phyloP scores from a whole-genome alignment of 2,797 vertebrate species.

The Halcyon smyrnensis region DNA sequence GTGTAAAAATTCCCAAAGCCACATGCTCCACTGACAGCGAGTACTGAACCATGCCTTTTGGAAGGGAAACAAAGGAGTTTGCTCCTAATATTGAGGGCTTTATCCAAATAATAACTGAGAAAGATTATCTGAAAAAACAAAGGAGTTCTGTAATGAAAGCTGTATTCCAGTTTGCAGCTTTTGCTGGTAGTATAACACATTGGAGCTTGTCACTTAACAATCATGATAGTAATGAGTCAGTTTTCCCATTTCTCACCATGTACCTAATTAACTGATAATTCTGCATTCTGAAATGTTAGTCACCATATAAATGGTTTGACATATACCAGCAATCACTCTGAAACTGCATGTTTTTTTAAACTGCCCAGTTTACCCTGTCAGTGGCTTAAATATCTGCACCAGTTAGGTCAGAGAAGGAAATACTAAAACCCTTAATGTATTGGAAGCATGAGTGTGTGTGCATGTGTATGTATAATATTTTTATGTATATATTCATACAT shows the following conservation, averaged over 20 bases:
- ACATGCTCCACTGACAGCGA: not conserved
- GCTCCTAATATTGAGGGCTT: not conserved
- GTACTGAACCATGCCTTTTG: accelerated
- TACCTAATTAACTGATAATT: not conserved
- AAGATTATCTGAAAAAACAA: not conserved
- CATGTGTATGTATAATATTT: not conserved
- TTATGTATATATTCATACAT: not conserved
- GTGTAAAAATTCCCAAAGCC: not conserved
- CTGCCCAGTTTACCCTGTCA: not conserved
- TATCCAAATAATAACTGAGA: not conserved
- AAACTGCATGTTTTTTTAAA: not conserved
- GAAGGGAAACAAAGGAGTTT: not conserved
- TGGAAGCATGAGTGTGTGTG: not conserved
- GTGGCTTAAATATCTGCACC: not conserved
- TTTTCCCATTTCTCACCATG: not conserved
- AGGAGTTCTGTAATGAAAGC: not conserved
- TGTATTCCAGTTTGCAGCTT: not conserved
- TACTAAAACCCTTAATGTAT: not conserved
- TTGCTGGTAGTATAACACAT: not conserved
- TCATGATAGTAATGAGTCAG: not conserved
- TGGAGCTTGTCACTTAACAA: not conserved
- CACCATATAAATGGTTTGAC: not conserved
- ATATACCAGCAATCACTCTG: not conserved
- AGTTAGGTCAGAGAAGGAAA: not conserved
- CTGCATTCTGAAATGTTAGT: not conserved